phyloP scores from a whole-genome alignment of 2,797 vertebrate genomes.

The Loriculus beryllinus region DNA sequence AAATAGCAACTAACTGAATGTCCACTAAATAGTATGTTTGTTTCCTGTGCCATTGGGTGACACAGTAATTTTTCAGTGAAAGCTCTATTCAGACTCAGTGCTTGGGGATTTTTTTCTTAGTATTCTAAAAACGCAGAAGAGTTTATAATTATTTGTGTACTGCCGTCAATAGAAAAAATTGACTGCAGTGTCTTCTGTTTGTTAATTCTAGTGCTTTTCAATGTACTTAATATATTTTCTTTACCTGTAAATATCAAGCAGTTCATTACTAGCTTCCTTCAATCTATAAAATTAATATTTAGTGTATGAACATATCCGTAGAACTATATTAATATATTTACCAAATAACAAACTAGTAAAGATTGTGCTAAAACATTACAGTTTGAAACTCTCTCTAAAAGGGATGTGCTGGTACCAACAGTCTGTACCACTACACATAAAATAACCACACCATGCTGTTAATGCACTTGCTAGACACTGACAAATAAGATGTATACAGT shows the following conservation, averaged over 20 bases:
- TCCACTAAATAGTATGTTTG: not conserved
- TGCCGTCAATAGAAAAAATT: not conserved
- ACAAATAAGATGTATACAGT: not conserved
- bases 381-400: not conserved
- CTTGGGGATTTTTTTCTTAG: not conserved
- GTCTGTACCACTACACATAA: not conserved
- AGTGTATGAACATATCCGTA: not conserved
- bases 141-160: not conserved
- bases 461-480: rapidly evolving
- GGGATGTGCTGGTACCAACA: not conserved
- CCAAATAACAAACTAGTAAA: not conserved
- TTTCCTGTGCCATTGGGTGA: not conserved
- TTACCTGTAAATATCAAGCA: not conserved
- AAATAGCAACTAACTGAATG: not conserved
- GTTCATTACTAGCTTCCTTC: not conserved
- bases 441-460: not conserved
- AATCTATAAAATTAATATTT: not conserved
- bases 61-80: not conserved
- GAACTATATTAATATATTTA: not conserved
- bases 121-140: not conserved
- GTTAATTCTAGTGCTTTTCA: not conserved
- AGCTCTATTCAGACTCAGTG: not conserved
- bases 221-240: not conserved
- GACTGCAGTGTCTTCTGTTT: not conserved
- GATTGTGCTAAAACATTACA: not conserved